Evolutionary conservation across 2,888 invertebrate species (phyloP).

Genomic region (Aspidiotus rigidus): DNA sequence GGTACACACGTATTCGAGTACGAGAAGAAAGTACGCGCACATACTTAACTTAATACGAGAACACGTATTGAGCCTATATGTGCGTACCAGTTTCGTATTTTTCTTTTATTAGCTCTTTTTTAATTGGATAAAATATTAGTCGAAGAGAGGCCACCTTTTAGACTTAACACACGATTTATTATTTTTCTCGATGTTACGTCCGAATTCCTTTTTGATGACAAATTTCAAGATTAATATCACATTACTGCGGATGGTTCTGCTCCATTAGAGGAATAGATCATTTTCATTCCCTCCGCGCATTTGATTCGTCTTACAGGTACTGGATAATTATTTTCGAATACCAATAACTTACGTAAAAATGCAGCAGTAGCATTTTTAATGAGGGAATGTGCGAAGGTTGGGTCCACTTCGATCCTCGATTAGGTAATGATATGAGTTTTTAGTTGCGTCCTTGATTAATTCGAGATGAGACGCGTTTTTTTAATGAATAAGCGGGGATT

Average conservation of each 20-base stretch:
- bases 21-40: constrained; percentile 2
- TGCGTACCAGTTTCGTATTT: constrained; percentile 19
- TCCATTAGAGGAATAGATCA: constrained; percentile 12
- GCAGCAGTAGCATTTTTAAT: too few species aligned
- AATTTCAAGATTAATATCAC: constrained; percentile 32
- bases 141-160: constrained; percentile 32
- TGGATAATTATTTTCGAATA: too few species aligned
- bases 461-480: too few species aligned
- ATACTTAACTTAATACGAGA: neutral
- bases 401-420: too few species aligned
- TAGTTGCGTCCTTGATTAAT: too few species aligned
- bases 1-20: constrained; percentile 6
- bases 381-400: too few species aligned
- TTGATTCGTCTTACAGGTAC: too few species aligned
- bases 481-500: too few species aligned
- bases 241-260: constrained; percentile 20
- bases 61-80: neutral
- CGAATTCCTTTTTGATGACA: constrained; percentile 32
- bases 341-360: too few species aligned
- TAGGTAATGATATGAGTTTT: too few species aligned
- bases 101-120: constrained; percentile 32
- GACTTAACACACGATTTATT: constrained; percentile 33
- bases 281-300: too few species aligned
- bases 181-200: constrained; percentile 24
- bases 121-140: constrained; percentile 33